Conservation (phyloP, 2,797 vertebrate species). For the Argentina silus region DNA sequence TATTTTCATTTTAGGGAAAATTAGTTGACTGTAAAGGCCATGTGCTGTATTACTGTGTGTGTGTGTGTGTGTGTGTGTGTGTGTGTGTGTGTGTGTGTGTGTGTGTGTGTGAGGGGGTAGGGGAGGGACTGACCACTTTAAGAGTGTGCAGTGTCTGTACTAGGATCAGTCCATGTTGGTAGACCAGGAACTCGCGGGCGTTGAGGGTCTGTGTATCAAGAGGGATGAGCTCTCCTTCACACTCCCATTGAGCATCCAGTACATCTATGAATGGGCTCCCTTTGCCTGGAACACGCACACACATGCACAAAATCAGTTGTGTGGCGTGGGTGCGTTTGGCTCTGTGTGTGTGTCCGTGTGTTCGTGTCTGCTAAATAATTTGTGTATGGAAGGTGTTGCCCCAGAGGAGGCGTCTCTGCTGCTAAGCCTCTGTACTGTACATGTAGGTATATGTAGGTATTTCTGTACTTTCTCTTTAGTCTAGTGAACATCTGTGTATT, state of each 20-base stretch:
- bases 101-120: not conserved
- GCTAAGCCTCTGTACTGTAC: too few relatives aligned
- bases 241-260: constrained; percentile 74
- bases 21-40: not conserved
- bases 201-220: constrained; percentile 75
- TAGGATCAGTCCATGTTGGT: constrained; percentile 84
- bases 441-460: not conserved
- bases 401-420: too few relatives aligned
- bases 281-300: constrained; percentile 52
- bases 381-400: not conserved
- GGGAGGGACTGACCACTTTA: constrained; percentile 67
- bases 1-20: not conserved
- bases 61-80: not conserved
- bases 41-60: not conserved
- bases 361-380: too few relatives aligned
- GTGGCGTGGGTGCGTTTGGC: not conserved
- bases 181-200: constrained; percentile 82
- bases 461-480: not conserved
- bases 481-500: too few relatives aligned
- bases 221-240: constrained; percentile 72
- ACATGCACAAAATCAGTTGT: not conserved
- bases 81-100: not conserved
- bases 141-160: constrained; percentile 74
- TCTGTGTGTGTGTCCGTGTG: too few relatives aligned
- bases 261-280: constrained; percentile 64